Base-by-base conservation (phyloP, 2,888 invertebrate species). In the Melinaea marsaeus region DNA sequence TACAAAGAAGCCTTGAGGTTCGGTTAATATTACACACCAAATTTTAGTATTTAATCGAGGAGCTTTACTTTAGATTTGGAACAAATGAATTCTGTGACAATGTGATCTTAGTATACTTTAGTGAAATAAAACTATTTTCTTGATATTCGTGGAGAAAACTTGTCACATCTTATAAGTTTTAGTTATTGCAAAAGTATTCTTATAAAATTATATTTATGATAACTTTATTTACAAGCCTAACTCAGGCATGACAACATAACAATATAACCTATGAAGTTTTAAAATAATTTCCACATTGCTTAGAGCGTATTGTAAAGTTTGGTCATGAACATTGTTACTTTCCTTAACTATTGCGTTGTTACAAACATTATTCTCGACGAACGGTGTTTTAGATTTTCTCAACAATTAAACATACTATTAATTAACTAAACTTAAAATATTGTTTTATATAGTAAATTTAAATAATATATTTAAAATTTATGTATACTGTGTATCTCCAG, bases 1-100 rank as follows among this genome's bases (percentile, higher is more conserved):
- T 97, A 97, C 91, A 93, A 93, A 83, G 93, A 93, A 84, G 95
- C 97, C 69, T 89, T 97, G 73, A 94, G 95, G 97, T 96, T 90
- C 32, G 58, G 37, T 33, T 13, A 13, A 13, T 5, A 42, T n/a
- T 34, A 33, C 37, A 22, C 13, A 7, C n/a, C 72, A 73, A 77
- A 77, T 73, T 74, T 68, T 75, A 71, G 71, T 71, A 66, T 75
- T 73, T 66, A 55, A 42, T 55, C 32, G 64, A 58, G 51, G 13
- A 51, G 37, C 33, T 42, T 42, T 7, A 51, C 13, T 51, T 13
- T 51, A 51, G 3, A 51, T 51, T 51, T 11, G 22, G 4, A 51
- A 42, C 6, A 11, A 42, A 42, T 37, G 11, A 22, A 22, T 22
- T 42, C 11, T 42, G 9, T 42, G 42, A 42, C 42, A 42, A 42